These are phyloP conservation scores for Tipula helvola DNA, from an alignment of 2,888 invertebrate species.

Conservation along the genomic window DNA sequence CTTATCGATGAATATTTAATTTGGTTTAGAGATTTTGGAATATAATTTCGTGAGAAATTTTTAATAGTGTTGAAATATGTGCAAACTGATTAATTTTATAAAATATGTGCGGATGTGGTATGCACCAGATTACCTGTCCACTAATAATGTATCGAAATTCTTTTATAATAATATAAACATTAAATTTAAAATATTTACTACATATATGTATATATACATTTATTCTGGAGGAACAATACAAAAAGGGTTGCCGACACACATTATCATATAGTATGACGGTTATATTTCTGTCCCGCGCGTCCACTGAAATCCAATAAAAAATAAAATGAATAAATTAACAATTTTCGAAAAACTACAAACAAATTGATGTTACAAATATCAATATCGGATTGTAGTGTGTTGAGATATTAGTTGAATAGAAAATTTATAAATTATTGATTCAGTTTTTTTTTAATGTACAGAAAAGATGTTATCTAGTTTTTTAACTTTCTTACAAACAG, in stretches of 20 bases:
- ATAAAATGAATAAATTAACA: background rate
- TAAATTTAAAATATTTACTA: background rate
- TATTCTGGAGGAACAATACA: background rate
- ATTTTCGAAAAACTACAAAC: background rate
- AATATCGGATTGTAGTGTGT: background rate
- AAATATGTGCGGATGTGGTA: background rate
- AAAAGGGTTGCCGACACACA: background rate
- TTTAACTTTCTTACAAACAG: background rate
- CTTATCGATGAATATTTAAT: background rate
- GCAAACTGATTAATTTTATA: background rate
- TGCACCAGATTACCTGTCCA: background rate
- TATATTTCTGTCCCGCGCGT: background rate
- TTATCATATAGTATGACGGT: background rate
- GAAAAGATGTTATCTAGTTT: background rate
- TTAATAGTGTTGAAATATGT: background rate
- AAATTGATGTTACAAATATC: background rate
- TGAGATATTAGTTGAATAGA: background rate
- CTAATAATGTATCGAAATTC: background rate
- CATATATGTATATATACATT: background rate
- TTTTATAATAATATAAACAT: background rate
- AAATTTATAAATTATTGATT: background rate
- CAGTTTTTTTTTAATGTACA: background rate
- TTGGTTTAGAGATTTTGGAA: background rate
- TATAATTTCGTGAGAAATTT: background rate
- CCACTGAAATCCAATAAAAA: background rate